Evolutionary conservation across 2,113 vertebrate genomes (phyloP).

Genomic region (Vulpes ferrilata): DNA sequence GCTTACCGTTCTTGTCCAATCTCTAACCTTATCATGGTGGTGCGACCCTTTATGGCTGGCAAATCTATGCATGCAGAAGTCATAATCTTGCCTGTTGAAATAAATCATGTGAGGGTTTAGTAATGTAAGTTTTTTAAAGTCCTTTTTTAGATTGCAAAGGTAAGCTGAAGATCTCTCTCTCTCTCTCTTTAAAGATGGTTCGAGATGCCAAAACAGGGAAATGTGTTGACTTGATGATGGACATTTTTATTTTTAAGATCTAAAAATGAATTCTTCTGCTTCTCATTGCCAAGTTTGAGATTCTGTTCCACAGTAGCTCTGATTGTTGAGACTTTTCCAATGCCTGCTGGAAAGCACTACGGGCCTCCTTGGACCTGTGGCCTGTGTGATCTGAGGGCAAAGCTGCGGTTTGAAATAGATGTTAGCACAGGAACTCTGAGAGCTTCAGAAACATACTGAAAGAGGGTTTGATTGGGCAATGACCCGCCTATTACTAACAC

Average conservation of each 20-base stretch:
- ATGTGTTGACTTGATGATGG: constrained; percentile 80
- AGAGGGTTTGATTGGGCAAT: not conserved
- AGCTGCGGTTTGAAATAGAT: not conserved
- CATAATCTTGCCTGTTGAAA: not conserved
- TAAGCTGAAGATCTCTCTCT: constrained; percentile 48
- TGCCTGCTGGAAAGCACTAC: not conserved
- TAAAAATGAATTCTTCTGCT: constrained; percentile 80
- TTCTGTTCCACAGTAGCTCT: constrained; percentile 56
- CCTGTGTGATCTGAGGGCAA: not conserved
- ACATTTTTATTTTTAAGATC: constrained; percentile 84
- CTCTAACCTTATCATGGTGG: rapidly evolving
- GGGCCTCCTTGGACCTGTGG: not conserved
- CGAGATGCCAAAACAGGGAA: constrained; percentile 65
- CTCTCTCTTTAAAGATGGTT: constrained; percentile 25
- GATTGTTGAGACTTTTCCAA: constrained; percentile 31
- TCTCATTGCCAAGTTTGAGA: constrained; percentile 74
- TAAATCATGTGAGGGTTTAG: not conserved
- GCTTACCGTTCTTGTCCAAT: rapidly evolving
- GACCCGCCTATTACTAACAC: not conserved
- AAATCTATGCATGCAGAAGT: rapidly evolving
- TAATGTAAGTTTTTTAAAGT: not conserved
- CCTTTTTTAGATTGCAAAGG: constrained; percentile 65
- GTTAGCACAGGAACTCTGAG: not conserved
- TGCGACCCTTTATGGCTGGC: not conserved
- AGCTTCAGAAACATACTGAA: not conserved